These are phyloP conservation scores for Peribatodes rhomboidaria DNA, from an alignment of 2,888 invertebrate species.

Conservation along the genomic window DNA sequence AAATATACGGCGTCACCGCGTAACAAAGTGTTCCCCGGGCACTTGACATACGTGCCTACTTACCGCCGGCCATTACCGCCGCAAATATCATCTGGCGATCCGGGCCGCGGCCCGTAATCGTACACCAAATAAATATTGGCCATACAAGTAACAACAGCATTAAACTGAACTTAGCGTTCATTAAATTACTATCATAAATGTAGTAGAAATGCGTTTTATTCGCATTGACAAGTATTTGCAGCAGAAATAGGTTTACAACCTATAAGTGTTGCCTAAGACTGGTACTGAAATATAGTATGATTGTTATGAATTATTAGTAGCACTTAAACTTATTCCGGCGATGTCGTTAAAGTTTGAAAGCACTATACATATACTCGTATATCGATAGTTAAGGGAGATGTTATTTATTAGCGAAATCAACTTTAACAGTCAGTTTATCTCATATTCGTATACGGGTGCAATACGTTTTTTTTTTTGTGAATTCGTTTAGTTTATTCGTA, in stretches of 20 bases:
- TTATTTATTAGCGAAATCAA: conserved; percentile 44
- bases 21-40: conserved; percentile 51
- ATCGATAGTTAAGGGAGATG: no score
- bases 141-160: conserved; percentile 8
- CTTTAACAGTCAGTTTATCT: conserved; percentile 46
- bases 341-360: conserved; percentile 23
- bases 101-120: conserved; percentile 43
- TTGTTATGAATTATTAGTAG: no score
- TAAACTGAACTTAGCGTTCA: conserved; percentile 13
- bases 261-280: conserved; percentile 3
- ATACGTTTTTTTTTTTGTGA: conserved; percentile 49
- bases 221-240: neutral
- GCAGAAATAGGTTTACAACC: conserved; percentile 12
- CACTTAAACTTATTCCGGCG: conserved; percentile 15
- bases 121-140: conserved; percentile 39
- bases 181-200: conserved; percentile 14
- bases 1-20: conserved; percentile 53
- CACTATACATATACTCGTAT: conserved; percentile 22
- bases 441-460: conserved; percentile 43
- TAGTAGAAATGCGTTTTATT: conserved; percentile 16
- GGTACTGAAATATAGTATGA: no score
- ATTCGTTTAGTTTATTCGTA: conserved; percentile 49
- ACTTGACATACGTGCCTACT: conserved; percentile 54
- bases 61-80: conserved; percentile 49
- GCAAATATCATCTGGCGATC: conserved; percentile 46